A percentile compares a stretch with the other conserved stretches of the same genome.
Conservation (phyloP, 2,888 invertebrate species). For the Nephrotoma appendiculata region DNA sequence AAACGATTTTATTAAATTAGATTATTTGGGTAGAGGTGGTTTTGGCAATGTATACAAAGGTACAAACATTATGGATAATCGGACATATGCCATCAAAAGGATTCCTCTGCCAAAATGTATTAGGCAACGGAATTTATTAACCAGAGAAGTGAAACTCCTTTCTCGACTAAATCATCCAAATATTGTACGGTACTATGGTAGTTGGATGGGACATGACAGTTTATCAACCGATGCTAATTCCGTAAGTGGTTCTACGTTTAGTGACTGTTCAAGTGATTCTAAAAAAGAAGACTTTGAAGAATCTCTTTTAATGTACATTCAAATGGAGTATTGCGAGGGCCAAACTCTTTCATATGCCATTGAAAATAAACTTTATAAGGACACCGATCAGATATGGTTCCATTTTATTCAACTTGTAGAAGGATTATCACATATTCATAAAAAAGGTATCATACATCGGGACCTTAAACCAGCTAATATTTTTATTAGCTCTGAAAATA, state of each 20-base stretch:
- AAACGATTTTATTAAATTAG: not conserved
- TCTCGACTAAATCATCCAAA: slow-evolving; percentile 86
- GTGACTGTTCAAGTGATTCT: not conserved
- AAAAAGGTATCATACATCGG: slow-evolving; percentile 77
- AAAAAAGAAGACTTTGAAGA: not conserved
- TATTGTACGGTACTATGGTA: slow-evolving; percentile 82
- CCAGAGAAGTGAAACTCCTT: slow-evolving; percentile 75
- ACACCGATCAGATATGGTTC: slow-evolving; percentile 74
- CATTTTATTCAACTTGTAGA: slow-evolving; percentile 91
- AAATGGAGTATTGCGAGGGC: slow-evolving; percentile 95
- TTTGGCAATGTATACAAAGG: not conserved
- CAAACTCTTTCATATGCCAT: slow-evolving; percentile 61
- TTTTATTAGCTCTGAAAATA: slow-evolving; percentile 86
- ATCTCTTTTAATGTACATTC: slow-evolving; percentile 48
- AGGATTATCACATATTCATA: slow-evolving; percentile 78
- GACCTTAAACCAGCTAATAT: slow-evolving; percentile 85
- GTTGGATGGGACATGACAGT: slow-evolving; percentile 67
- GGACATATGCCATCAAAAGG: not conserved
- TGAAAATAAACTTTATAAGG: slow-evolving; percentile 61
- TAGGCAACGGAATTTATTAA: slow-evolving; percentile 36
- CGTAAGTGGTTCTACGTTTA: slow-evolving; percentile 6
- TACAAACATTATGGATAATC: not conserved
- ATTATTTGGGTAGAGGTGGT: not conserved
- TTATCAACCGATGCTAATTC: slow-evolving; percentile 16
- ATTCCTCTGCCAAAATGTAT: not conserved